Conservation (phyloP, 2,113 vertebrate species). For the Tetrax tetrax region DNA sequence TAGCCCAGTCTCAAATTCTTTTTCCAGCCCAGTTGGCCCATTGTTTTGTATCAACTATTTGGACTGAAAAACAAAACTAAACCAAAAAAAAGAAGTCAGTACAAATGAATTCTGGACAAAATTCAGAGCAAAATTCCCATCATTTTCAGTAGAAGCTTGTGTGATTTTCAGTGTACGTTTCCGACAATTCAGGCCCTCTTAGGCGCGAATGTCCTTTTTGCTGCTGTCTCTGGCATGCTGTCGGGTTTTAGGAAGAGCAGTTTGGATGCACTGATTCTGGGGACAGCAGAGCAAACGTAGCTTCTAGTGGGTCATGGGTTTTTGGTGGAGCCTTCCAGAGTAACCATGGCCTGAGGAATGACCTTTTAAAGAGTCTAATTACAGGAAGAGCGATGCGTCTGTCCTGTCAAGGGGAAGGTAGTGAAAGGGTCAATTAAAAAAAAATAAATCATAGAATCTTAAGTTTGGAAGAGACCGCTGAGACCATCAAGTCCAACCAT, state of each 20-base stretch:
- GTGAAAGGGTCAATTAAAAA: neutral
- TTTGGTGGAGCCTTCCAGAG: neutral
- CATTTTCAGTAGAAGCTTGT: neutral
- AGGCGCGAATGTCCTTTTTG: neutral
- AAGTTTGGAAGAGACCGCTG: no score
- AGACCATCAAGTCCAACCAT: no score
- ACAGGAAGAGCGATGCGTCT: neutral
- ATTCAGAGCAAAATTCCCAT: neutral
- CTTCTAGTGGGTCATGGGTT: rapidly evolving
- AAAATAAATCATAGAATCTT: no score
- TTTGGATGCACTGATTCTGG: neutral
- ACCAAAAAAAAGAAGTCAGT: neutral
- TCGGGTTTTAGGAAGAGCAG: neutral
- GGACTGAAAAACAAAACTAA: neutral
- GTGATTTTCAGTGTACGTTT: neutral
- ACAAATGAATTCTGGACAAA: neutral
- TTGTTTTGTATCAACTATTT: neutral
- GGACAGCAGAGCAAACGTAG: rapidly evolving
- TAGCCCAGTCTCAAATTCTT: neutral
- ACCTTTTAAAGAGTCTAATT: neutral
- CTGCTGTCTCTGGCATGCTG: rapidly evolving
- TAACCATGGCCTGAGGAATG: neutral
- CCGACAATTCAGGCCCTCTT: neutral
- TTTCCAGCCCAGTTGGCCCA: neutral
- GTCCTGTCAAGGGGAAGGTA: neutral